Base-by-base conservation (phyloP, 1,140 invertebrate genomes). In the Atta cephalotes region DNA sequence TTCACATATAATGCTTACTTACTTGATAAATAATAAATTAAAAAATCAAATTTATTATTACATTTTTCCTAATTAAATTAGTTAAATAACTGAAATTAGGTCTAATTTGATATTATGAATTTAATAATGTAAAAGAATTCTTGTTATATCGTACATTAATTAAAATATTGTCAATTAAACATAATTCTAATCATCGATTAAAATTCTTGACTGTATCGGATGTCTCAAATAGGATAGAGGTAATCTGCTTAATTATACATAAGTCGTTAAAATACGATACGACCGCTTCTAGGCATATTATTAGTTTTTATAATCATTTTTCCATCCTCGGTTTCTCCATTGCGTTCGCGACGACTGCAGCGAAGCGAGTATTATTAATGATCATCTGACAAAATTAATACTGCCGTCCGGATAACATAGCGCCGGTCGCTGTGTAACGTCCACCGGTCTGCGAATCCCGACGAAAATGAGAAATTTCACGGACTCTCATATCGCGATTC, bases 331-430 rank as follows among this genome's bases (percentile, higher is more conserved):
- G 49, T 66, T 72, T 70, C 45, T 25, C 62, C 56, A 51, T 35
- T 31, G 45, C 25, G 25, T 21, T 39, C 66, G 7, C 25, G 35
- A 65, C 60, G 70, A 68, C 31, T 56, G 56, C 66, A 35, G 49
- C 72, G 72, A 66, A 18, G 53, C 28, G 65, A 70, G 77, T 74
- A 88, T 90, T 90, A 92, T 92, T 92, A 92, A 93, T 90, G 92
- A 92, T 91, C 87, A 90, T 90, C 91, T 80, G 85, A 90, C 88
- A 81, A 92, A 93, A 92, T 93, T 93, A 93, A 92, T 93, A 91
- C 85, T 86, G 66, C 58, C 76, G 76, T 82, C 86, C 45, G 58
- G 78, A 82, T 86, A 87, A 87, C 80, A 56, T 86, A 76, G 51
- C 65, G 78, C 74, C 68, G 74, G 49, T 65, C 78, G 77, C 65